Base-by-base conservation (phyloP, 2,797 vertebrate species). In the Epinephelus coioides region DNA sequence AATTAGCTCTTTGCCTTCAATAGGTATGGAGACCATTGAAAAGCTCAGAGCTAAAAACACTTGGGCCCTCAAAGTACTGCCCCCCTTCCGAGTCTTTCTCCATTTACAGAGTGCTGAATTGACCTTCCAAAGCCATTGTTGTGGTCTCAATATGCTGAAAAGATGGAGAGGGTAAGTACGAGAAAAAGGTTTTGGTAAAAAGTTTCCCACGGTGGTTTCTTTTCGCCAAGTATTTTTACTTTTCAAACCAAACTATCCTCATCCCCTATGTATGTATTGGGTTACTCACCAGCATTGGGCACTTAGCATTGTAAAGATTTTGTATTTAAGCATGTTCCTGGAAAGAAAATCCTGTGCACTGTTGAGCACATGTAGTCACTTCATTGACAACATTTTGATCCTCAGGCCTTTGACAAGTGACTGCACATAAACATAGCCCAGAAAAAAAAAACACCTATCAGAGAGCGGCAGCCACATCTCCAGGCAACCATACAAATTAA, bases 41-140 rank as follows among this genome's bases (percentile, higher is more conserved):
- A 96, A 96, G 85, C 64, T 98, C 61, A 88, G 88, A 78, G 96
- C 95, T 40, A 94, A 93, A 92, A 96, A 95, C 78, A 96, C 97
- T 0, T 97, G 96, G 97, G 87, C 94, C 72, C 95, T 98, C 50
- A 97, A 96, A 93, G 96, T 93, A 68, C 89, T 97, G 21, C 97
- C 97, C 30, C 93, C 96, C 54, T 89, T 96, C 8, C 91, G 94
- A 81, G 87, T 92, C 76, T 97, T 98, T 87, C 91, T 93, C 73
- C 96, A 96, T 81, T 93, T 98, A 82, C 95, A 94, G 61, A 84
- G 90, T 30, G 97, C 97, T 66, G 95, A 96, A 44, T 86, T 98
- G 73, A 97, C 97, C 18, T 98, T 97, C 76, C 96, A 96, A 6
- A 97, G 97, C 88, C 97, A 97, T 66, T 98, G 97, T 82, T 98